phyloP scores from a whole-genome alignment of 2,888 invertebrate genomes.

The Limulus polyphemus region DNA sequence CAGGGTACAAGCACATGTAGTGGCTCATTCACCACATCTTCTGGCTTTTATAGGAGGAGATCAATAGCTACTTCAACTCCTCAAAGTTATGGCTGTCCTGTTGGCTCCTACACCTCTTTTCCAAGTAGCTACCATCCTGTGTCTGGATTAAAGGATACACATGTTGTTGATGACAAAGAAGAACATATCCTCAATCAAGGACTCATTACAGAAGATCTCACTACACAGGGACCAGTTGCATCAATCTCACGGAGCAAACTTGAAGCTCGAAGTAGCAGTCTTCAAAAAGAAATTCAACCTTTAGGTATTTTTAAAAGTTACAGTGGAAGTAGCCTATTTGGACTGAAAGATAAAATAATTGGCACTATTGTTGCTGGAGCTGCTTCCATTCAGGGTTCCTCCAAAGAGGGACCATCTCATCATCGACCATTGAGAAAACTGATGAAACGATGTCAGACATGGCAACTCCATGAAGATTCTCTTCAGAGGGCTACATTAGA shows the following conservation, averaged over 20 bases:
- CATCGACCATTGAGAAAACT: constrained; percentile 10
- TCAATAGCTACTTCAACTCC: constrained; percentile 11
- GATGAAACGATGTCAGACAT: constrained; percentile 24
- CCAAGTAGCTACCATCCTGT: constrained; percentile 18
- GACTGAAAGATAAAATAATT: too few species aligned
- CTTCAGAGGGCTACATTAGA: constrained; percentile 17
- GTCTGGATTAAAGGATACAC: background rate
- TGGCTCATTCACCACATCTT: too few species aligned
- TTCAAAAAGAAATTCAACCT: too few species aligned
- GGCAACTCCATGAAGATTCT: constrained; percentile 25
- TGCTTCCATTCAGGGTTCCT: background rate
- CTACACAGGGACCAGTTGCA: constrained; percentile 29
- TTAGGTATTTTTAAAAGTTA: too few species aligned
- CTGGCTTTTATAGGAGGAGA: constrained; percentile 8
- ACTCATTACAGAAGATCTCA: constrained; percentile 30
- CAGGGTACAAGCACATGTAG: too few species aligned
- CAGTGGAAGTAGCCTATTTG: too few species aligned
- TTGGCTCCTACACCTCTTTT: constrained; percentile 20
- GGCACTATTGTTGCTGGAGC: too few species aligned
- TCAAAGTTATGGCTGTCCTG: constrained; percentile 17
- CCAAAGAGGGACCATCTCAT: background rate
- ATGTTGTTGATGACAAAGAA: constrained; percentile 26
- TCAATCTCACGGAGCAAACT: constrained; percentile 26
- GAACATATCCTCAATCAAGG: constrained; percentile 28
- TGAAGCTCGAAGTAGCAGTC: constrained; percentile 14